These are phyloP conservation scores for Athalia cordata DNA, from an alignment of 2,888 invertebrate species.

Conservation along the genomic window DNA sequence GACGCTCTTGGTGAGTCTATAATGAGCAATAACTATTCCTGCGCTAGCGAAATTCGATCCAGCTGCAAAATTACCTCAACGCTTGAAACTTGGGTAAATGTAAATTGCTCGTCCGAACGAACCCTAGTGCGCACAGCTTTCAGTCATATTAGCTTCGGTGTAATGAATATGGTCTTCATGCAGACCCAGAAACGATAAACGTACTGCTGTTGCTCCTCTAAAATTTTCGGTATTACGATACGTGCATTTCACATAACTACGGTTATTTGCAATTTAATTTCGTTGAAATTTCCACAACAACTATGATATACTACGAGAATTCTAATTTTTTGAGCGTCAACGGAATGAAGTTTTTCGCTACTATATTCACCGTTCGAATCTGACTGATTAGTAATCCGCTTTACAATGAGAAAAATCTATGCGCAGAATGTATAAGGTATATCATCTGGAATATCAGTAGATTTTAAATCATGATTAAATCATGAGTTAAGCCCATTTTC, in stretches of 20 bases:
- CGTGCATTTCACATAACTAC: background rate
- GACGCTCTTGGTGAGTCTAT: background rate
- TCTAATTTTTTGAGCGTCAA: too few relatives aligned
- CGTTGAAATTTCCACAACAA: conserved; percentile 1
- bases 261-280: background rate
- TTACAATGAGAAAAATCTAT: too few relatives aligned
- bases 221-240: background rate
- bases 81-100: conserved; percentile 33
- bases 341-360: too few relatives aligned
- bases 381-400: too few relatives aligned
- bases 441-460: too few relatives aligned
- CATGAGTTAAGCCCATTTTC: background rate
- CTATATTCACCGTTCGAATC: too few relatives aligned
- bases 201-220: background rate
- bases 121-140: background rate
- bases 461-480: conserved; percentile 28
- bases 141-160: conserved; percentile 27
- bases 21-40: conserved; percentile 36
- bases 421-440: too few relatives aligned
- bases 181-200: conserved; percentile 26
- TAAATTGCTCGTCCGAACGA: conserved; percentile 27
- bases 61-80: conserved; percentile 19
- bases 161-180: conserved; percentile 42
- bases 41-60: conserved; percentile 24
- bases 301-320: too few relatives aligned